A percentile compares a stretch with the other conserved stretches of the same genome.
phyloP scores from a whole-genome alignment of 2,113 vertebrate genomes.

The Agelaius tricolor region DNA sequence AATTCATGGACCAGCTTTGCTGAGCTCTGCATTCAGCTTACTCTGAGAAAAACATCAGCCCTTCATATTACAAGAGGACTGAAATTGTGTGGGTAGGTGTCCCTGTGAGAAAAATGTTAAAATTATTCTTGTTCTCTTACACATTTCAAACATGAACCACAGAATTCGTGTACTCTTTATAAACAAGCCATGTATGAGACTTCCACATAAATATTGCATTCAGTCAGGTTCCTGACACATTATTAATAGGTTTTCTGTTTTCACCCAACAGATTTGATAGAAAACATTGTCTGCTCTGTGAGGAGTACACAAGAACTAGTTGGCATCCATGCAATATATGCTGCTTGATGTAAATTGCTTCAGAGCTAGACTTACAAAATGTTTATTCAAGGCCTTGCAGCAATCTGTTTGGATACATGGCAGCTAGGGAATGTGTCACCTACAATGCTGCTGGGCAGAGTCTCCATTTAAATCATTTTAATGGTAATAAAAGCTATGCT shows the following conservation, averaged over 20 bases:
- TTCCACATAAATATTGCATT: slow-evolving; percentile 66
- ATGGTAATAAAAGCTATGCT: slow-evolving; percentile 17
- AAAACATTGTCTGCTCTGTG: slow-evolving; percentile 65
- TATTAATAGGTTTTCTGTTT: slow-evolving; percentile 63
- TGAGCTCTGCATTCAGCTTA: neutral
- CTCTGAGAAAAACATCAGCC: neutral
- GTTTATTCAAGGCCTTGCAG: slow-evolving; percentile 71
- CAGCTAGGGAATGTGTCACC: slow-evolving; percentile 65
- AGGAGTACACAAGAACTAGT: slow-evolving; percentile 57
- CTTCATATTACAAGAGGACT: neutral
- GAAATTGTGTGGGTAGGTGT: neutral
- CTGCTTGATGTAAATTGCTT: slow-evolving; percentile 73
- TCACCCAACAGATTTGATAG: slow-evolving; percentile 31
- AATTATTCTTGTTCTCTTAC: neutral
- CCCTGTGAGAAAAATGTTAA: neutral
- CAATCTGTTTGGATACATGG: slow-evolving; percentile 63
- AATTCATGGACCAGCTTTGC: neutral
- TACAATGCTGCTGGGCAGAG: slow-evolving; percentile 26
- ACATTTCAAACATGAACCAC: neutral
- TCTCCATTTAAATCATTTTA: slow-evolving; percentile 66
- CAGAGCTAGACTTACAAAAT: slow-evolving; percentile 46
- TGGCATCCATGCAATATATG: slow-evolving; percentile 66
- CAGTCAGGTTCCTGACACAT: slow-evolving; percentile 28
- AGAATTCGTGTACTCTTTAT: neutral
- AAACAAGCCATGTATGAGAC: neutral